Conservation (phyloP, 2,113 vertebrate species). For the Quiscalus mexicanus region DNA sequence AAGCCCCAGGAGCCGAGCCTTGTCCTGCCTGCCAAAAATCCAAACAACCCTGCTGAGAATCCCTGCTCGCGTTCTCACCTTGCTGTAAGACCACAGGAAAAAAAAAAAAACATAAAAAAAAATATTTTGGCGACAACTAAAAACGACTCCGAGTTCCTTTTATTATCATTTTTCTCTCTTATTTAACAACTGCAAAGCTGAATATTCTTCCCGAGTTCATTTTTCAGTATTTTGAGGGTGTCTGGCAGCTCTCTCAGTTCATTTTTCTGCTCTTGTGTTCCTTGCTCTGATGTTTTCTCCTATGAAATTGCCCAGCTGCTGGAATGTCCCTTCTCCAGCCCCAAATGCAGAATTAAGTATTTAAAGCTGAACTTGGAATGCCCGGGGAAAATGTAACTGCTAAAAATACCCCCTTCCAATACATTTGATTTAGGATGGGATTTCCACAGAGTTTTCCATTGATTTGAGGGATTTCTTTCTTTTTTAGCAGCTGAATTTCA, state of each 20-base stretch:
- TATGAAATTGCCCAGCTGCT: slow-evolving; percentile 17
- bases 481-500: not conserved
- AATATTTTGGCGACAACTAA: not conserved
- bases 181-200: not conserved
- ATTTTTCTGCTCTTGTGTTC: not conserved
- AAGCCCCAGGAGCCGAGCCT: not conserved
- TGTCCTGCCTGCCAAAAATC: not conserved
- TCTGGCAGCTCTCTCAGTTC: not conserved
- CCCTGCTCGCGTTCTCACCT: not conserved
- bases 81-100: accelerated
- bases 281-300: not conserved
- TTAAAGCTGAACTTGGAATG: not conserved
- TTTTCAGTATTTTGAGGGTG: not conserved
- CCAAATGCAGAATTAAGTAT: not conserved
- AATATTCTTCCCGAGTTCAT: not conserved
- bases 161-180: not conserved
- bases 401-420: not conserved
- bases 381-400: not conserved
- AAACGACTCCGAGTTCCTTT: not conserved
- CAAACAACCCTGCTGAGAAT: not conserved
- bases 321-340: not conserved
- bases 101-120: not conserved
- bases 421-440: not conserved
- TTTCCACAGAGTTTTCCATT: not conserved
- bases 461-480: not conserved